These are phyloP conservation scores for Callinectes sapidus DNA, from an alignment of 2,888 invertebrate species.

Conservation along the genomic window DNA sequence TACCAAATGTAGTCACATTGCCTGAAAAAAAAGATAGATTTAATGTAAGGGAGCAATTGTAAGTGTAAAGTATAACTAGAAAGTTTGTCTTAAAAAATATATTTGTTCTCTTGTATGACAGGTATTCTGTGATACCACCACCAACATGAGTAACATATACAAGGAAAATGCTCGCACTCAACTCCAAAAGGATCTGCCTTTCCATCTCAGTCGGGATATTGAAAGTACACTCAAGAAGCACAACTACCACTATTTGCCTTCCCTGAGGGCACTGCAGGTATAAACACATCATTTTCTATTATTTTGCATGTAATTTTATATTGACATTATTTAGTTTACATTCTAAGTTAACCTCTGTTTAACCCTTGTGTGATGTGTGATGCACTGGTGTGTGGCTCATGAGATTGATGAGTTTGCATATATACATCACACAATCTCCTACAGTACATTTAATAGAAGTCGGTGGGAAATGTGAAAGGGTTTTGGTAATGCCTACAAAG, in stretches of 20 bases:
- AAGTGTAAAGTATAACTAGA: background rate
- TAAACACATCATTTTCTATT: background rate
- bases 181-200: slow-evolving; percentile 62
- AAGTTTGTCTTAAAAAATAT: background rate
- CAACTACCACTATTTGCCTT: slow-evolving; percentile 68
- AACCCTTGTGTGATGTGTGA: too few species aligned
- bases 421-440: too few species aligned
- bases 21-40: background rate
- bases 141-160: slow-evolving; percentile 61
- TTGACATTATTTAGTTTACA: too few species aligned
- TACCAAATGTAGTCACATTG: too few species aligned
- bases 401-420: too few species aligned
- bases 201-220: slow-evolving; percentile 61
- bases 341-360: too few species aligned
- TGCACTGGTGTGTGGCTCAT: too few species aligned
- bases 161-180: slow-evolving; percentile 63
- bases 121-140: slow-evolving; percentile 69
- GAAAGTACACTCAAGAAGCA: slow-evolving; percentile 52
- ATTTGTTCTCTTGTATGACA: background rate
- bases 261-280: slow-evolving; percentile 66
- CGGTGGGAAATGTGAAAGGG: too few species aligned
- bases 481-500: too few species aligned
- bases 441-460: too few species aligned
- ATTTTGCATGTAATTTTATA: too few species aligned
- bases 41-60: background rate